A percentile compares a stretch with the other conserved stretches of the same genome.
phyloP scores from a whole-genome alignment of 2,113 vertebrate genomes.

The Catharus minimus region DNA sequence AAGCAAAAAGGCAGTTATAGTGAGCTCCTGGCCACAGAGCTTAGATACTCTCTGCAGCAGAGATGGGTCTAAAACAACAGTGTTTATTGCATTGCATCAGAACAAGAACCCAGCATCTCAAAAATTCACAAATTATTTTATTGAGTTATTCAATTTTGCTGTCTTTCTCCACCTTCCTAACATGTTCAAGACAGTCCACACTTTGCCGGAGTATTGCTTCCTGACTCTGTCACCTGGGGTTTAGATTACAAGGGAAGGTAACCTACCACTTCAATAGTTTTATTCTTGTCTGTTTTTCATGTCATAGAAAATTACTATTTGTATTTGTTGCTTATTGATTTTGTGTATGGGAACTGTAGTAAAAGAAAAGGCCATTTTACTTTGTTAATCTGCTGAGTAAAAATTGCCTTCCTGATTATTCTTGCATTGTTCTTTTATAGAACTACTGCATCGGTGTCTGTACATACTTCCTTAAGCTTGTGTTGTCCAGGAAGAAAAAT shows the following conservation, averaged over 20 bases:
- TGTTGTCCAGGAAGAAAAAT: constrained; percentile 10
- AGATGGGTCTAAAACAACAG: background rate
- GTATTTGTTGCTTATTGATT: background rate
- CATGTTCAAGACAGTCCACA: background rate
- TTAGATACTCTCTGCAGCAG: background rate
- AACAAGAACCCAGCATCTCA: background rate
- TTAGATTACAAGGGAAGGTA: background rate
- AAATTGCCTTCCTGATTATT: background rate
- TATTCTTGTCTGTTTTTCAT: background rate
- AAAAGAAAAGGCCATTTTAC: background rate
- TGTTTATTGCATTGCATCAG: background rate
- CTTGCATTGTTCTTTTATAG: background rate
- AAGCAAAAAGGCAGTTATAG: background rate
- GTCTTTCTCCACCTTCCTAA: background rate
- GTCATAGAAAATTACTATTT: background rate
- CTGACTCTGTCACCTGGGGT: background rate
- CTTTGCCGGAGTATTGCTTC: background rate
- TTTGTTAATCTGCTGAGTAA: background rate
- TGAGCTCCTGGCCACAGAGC: background rate
- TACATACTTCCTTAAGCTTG: background rate
- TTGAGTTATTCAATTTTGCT: background rate
- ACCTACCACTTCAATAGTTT: background rate
- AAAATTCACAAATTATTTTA: background rate
- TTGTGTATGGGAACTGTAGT: background rate
- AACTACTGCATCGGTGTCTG: background rate